Evolutionary conservation across 2,113 vertebrate genomes (phyloP), one percentile per base, ranked within the genome.

Genomic region (Myocastor coypus): DNA sequence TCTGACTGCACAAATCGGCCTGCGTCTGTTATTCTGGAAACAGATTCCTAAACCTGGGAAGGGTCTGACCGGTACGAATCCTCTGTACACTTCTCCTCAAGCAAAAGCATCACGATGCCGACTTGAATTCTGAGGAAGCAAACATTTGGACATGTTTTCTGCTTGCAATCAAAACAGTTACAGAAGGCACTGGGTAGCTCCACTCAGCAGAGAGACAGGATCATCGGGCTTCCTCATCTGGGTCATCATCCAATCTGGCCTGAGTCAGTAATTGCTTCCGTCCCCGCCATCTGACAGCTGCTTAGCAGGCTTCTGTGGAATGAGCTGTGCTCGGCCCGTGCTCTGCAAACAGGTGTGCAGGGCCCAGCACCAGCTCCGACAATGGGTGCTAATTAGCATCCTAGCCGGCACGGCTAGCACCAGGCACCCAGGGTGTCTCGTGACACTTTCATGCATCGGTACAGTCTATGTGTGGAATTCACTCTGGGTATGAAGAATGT

Each of bases 241-340:
- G 83, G 77, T 88, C 91, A 95, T 63, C 52, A 93, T 46, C 55
- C 87, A 93, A 81, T 63, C 24, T 9, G n/a, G 69, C 37, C 75
- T 13, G 1, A 89, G 37, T 89, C 55, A 57, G 63, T 81, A 89
- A 82, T 73, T 96, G 94, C 92, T 92, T 34, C 73, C 64, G 10
- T 0, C 84, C 52, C 3, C 81, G 69, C 63, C 86, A 91, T 66
- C 91, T 96, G 94, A 95, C 92, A 96, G 92, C 92, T 97, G 94
- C 81, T 89, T 55, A 73, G 63, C 64, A 64, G 52, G 71, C 69
- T 93, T 87, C 63, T 73, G 7, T 50, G 19, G 95, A 97, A 95
- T 93, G 90, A 92, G 32, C n/a, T 95, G 87, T 46, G 94, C 64
- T 98, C 82, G 57, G 55, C 92, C 42, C 84, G 86, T 16, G 73